Percentiles rank a stretch among this genome's conserved stretches.
Conservation (phyloP, 2,797 vertebrate species). For the Pelodytes ibericus region DNA sequence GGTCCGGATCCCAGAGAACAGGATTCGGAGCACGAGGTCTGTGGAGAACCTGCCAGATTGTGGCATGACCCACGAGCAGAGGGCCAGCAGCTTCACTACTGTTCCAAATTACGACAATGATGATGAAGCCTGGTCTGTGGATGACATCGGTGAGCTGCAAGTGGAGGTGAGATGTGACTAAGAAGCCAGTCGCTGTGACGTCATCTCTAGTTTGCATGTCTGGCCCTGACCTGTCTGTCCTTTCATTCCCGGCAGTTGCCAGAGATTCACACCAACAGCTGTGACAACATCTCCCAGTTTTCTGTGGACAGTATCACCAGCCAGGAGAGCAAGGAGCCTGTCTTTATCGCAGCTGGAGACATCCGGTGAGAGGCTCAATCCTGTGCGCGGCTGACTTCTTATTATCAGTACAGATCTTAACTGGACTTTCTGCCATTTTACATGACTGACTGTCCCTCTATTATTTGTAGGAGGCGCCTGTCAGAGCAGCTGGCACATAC, state of each 20-base stretch:
- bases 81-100: constrained; percentile 85
- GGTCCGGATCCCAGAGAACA: constrained; percentile 88
- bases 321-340: constrained; percentile 93
- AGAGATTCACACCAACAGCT: constrained; percentile 91
- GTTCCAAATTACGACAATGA: constrained; percentile 96
- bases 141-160: constrained; percentile 93
- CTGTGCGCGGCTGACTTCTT: background rate
- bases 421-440: too few species aligned
- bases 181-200: background rate
- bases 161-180: constrained; percentile 81
- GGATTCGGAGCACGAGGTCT: constrained; percentile 90
- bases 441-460: background rate
- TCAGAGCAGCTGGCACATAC: constrained; percentile 93
- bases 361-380: constrained; percentile 79
- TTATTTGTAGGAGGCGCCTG: constrained; percentile 80
- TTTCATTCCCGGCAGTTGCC: constrained; percentile 75
- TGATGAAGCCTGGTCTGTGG: constrained; percentile 94
- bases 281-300: constrained; percentile 98
- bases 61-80: constrained; percentile 83
- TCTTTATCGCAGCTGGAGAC: constrained; percentile 94
- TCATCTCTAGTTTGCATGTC: background rate
- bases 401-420: background rate
- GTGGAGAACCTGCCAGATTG: constrained; percentile 94
- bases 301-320: constrained; percentile 97
- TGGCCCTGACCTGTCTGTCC: background rate